phyloP scores from a whole-genome alignment of 2,113 vertebrate genomes.

The Crotalus horridus region DNA sequence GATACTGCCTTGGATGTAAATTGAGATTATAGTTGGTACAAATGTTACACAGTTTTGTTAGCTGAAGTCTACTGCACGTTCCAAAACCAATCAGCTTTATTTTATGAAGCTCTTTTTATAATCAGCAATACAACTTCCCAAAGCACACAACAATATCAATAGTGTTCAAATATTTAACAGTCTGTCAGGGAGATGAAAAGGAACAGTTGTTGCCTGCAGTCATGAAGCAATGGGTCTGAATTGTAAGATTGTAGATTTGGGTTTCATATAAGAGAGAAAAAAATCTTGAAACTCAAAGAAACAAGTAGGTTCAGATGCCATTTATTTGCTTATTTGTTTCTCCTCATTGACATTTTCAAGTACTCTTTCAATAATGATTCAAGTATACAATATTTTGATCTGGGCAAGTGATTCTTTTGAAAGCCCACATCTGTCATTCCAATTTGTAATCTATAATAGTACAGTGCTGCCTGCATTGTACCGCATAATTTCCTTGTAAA shows the following conservation, averaged over 20 bases:
- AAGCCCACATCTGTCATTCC: neutral
- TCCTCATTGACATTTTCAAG: neutral
- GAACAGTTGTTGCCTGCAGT: slow-evolving; percentile 8
- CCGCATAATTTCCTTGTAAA: neutral
- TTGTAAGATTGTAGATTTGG: neutral
- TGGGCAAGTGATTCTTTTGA: neutral
- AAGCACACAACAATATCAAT: neutral
- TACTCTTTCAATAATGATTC: slow-evolving; percentile 4
- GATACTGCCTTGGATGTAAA: slow-evolving; percentile 36
- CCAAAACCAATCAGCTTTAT: slow-evolving; percentile 4
- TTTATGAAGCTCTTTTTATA: neutral
- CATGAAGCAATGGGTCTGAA: slow-evolving; percentile 1
- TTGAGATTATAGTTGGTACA: slow-evolving; percentile 25
- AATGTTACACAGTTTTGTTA: neutral
- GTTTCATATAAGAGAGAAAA: neutral
- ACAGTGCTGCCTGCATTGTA: neutral
- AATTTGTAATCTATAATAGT: neutral
- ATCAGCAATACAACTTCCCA: slow-evolving; percentile 16
- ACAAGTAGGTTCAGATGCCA: neutral
- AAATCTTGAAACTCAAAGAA: slow-evolving; percentile 1
- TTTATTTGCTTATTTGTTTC: neutral
- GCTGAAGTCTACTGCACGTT: neutral
- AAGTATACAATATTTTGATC: neutral
- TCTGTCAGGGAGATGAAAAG: neutral
- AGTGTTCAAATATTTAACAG: neutral